Percentiles rank a stretch among this genome's conserved stretches.
Evolutionary conservation across 2,113 vertebrate species (phyloP).

Genomic region (Oceanites oceanicus): DNA sequence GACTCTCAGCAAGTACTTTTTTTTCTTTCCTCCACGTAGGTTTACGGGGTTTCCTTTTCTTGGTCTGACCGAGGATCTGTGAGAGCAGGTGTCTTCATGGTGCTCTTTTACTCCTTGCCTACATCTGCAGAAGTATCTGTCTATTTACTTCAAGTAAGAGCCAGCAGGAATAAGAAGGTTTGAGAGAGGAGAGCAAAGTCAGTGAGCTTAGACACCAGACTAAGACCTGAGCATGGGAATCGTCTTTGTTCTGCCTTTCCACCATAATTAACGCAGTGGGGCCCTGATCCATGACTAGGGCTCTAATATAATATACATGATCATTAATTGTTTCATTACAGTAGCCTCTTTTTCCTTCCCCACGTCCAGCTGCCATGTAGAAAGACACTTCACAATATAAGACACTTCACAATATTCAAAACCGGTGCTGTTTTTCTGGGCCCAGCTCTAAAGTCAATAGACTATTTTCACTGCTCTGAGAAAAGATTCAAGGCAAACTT

Average conservation of each 20-base stretch:
- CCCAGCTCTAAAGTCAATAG: not conserved
- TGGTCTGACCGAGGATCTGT: not conserved
- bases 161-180: not conserved
- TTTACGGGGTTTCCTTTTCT: not conserved
- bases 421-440: not conserved
- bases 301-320: not conserved
- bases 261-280: not conserved
- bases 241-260: not conserved
- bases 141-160: not conserved
- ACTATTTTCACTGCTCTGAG: not conserved
- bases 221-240: not conserved
- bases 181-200: not conserved
- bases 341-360: not conserved
- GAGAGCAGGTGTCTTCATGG: not conserved
- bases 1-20: not conserved
- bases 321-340: not conserved
- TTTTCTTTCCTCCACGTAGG: not conserved
- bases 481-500: not conserved
- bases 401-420: not conserved
- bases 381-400: not conserved
- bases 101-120: not conserved
- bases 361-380: fast-evolving
- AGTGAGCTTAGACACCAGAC: not conserved
- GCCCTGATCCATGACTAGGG: not conserved
- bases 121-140: not conserved